Base-by-base conservation (phyloP, 2,888 invertebrate genomes). In the Noctuana brunneofusca region DNA sequence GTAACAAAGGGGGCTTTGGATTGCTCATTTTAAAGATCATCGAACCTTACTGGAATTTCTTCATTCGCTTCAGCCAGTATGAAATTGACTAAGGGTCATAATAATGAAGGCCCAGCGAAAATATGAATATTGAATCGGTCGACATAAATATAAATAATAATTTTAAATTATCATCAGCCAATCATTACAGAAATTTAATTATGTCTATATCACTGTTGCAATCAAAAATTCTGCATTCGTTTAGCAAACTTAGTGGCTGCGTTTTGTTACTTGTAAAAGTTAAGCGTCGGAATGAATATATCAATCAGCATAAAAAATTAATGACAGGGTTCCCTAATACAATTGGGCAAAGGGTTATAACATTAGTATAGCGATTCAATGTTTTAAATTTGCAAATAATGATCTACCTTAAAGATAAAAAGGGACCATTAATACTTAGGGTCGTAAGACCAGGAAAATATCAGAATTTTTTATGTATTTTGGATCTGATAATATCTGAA, bases 11-110 rank as follows among this genome's bases (percentile, higher is more conserved):
- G 57, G 18, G 24, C 24, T 65, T 48, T 43, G 18, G 11, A 57
- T 76, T 67, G 64, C 48, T 65, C 62, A 68, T 70, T 75, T 70
- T 64, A 69, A 70, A 73, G 84, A 75, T 78, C 83, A 78, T 74
- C 75, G 84, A 82, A 80, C 83, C 65, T 65, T 35, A 52, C 38
- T 63, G 65, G 68, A 69, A 71, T 69, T 75, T 71, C 60, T 72
- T 70, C 65, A 69, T 73, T 73, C 71, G 64, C 20, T 56, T 24
- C 56, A 56, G 52, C 35, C 14, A 11, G 55, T 58, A 41, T 53
- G 1, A 55, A 58, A 56, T 64, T 58, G 32, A 22, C 11, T 24
- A 9, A 12, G 54, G 20, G 53, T 30, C 12, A 24, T 50, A 53
- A 43, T 52, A 30, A 46, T 22, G 22, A 35, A 20, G 46, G 24